phyloP scores from a whole-genome alignment of 37 sponge, comb jelly and placozoan species.

The Hormiphora californensis region DNA sequence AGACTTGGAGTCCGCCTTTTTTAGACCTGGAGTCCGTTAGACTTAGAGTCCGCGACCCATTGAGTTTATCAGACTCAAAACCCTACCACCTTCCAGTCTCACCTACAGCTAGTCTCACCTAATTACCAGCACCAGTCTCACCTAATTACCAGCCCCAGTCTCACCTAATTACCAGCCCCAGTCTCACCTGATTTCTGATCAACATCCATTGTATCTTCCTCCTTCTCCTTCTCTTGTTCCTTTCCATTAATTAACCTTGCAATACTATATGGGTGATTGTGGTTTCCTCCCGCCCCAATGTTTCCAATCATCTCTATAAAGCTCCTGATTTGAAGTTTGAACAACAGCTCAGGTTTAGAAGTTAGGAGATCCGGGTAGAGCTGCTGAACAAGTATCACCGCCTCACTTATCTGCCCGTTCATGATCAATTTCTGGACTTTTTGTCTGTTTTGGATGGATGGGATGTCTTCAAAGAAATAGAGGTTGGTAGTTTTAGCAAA shows the following conservation, averaged over 20 bases:
- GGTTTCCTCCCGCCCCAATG: not conserved
- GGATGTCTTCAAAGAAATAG: slow-evolving; percentile 62
- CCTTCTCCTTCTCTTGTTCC: not conserved
- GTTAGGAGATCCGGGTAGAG: slow-evolving; percentile 74
- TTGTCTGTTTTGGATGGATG: slow-evolving; percentile 87
- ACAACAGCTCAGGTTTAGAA: slow-evolving; percentile 66
- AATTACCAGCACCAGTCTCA: too few species aligned
- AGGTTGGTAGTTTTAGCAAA: slow-evolving; percentile 79
- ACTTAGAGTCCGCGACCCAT: too few species aligned
- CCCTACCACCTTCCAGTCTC: too few species aligned
- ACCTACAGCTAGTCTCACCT: too few species aligned
- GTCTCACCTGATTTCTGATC: slow-evolving; percentile 38
- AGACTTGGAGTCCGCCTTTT: too few species aligned
- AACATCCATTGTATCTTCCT: slow-evolving; percentile 25
- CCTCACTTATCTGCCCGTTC: slow-evolving; percentile 71
- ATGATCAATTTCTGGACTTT: slow-evolving; percentile 78
- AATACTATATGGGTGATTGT: not conserved
- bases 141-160: too few species aligned
- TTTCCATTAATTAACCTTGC: slow-evolving; percentile 42
- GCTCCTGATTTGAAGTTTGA: slow-evolving; percentile 79
- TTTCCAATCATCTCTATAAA: slow-evolving; percentile 84
- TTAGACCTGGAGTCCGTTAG: too few species aligned
- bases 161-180: too few species aligned
- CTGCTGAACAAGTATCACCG: slow-evolving; percentile 59
- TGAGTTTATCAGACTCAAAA: too few species aligned